Base-by-base conservation (phyloP, 2,888 invertebrate species). In the Metopia argyrocephala region DNA sequence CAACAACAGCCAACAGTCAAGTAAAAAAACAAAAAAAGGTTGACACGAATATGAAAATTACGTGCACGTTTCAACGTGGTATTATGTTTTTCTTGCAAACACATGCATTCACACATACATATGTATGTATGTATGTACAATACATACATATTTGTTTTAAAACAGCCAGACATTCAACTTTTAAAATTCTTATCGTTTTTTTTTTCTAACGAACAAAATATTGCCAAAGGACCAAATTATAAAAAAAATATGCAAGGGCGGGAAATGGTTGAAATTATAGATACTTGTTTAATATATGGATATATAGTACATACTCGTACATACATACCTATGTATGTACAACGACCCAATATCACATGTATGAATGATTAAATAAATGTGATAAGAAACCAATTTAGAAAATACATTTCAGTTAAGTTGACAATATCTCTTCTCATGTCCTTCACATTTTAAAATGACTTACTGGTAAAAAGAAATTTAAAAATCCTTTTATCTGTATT, bases 41-140 rank as follows among this genome's bases (percentile, higher is more conserved):
- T 27, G 6, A 46, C 27, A 57, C 45, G 15, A 25, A 46, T 18
- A 28, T 15, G 4, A 64, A 76, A 66, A 66, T 61, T 71, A 57
- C 69, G 56, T 74, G 38, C 38, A 3, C 38, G 0, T 38, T 38
- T 71, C 75, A 70, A 81, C 78, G 70, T 66, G 74, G 66, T 75
- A 78, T 70, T 78, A 75, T 78, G 59, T 75, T 78, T 66, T 68
- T 18, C n/a, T n/a, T n/a, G n/a, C n/a, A n/a, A n/a, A n/a, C n/a
- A n/a, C n/a, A n/a, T n/a, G n/a, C n/a, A n/a, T n/a, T n/a, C n/a
- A n/a, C n/a, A n/a, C n/a, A n/a, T n/a, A n/a, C n/a, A n/a, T n/a
- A n/a, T n/a, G n/a, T n/a, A n/a, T n/a, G n/a, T n/a, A n/a, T n/a
- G n/a, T n/a, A n/a, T n/a, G n/a, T n/a, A n/a, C n/a, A n/a, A n/a